Percentiles rank a stretch among this genome's conserved stretches.
phyloP scores from a whole-genome alignment of 2,113 vertebrate genomes.

The Paralichthys olivaceus region DNA sequence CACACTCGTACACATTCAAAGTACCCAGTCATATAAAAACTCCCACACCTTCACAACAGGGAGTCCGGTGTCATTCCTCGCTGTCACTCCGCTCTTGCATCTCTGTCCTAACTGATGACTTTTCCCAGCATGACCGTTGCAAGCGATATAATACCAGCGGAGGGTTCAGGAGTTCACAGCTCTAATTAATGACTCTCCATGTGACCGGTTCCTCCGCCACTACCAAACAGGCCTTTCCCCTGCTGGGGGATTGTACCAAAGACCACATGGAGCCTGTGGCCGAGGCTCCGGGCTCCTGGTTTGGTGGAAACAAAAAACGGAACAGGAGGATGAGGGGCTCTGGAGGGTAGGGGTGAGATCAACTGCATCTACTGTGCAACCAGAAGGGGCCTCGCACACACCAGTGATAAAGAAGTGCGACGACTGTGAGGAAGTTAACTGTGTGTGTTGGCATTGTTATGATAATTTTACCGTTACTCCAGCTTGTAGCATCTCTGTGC shows the following conservation, averaged over 20 bases:
- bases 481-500: too few species aligned
- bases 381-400: too few species aligned
- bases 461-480: background rate
- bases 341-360: too few species aligned
- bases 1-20: background rate
- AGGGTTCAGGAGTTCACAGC: conserved; percentile 69
- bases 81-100: conserved; percentile 2
- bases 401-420: too few species aligned
- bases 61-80: conserved; percentile 30
- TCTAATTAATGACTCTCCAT: conserved; percentile 60
- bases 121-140: conserved; percentile 43
- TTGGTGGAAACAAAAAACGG: too few species aligned
- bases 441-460: background rate
- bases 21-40: background rate
- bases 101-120: conserved; percentile 45
- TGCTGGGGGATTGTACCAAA: conserved; percentile 24
- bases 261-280: background rate
- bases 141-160: conserved; percentile 49
- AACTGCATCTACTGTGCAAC: too few species aligned
- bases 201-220: background rate
- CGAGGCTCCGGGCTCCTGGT: too few species aligned
- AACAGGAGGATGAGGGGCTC: too few species aligned
- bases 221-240: conserved; percentile 27
- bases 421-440: too few species aligned
- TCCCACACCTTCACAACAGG: conserved; percentile 14